Evolutionary conservation across 2,888 invertebrate species (phyloP).

Genomic region (Idaea aversata): DNA sequence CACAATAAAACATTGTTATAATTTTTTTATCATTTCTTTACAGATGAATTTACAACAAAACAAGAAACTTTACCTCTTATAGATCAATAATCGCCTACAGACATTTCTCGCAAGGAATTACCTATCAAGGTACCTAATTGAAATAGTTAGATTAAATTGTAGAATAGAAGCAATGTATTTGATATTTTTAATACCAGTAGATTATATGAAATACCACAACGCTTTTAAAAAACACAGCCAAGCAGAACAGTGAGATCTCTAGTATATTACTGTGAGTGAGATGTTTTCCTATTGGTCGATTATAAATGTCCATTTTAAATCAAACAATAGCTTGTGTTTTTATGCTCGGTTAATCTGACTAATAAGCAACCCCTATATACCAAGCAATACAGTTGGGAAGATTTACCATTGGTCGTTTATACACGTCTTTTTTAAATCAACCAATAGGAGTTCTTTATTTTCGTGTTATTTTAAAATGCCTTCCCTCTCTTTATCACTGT

Average conservation of each 20-base stretch:
- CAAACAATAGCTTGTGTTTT: not conserved
- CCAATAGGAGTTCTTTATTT: too few species aligned
- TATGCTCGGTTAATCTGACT: too few species aligned
- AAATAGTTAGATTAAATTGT: not conserved
- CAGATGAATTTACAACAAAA: conserved; percentile 50
- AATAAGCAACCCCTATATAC: too few species aligned
- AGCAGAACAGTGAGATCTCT: too few species aligned
- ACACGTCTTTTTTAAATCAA: too few species aligned
- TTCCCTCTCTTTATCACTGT: too few species aligned
- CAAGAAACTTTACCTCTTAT: conserved; percentile 31
- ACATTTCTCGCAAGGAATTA: not conserved
- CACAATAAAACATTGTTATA: not conserved
- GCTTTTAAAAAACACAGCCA: too few species aligned
- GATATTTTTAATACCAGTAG: not conserved
- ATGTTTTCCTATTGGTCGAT: not conserved
- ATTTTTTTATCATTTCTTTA: conserved; percentile 27
- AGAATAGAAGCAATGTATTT: not conserved
- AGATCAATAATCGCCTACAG: conserved; percentile 23
- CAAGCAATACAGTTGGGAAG: too few species aligned
- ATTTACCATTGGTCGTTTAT: too few species aligned
- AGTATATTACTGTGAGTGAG: too few species aligned
- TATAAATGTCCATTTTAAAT: not conserved
- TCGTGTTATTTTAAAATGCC: too few species aligned
- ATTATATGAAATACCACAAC: too few species aligned
- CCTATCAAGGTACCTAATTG: not conserved